These are phyloP conservation scores for Arothron firmamentum DNA, from an alignment of 2,113 vertebrate genomes.

Conservation along the genomic window DNA sequence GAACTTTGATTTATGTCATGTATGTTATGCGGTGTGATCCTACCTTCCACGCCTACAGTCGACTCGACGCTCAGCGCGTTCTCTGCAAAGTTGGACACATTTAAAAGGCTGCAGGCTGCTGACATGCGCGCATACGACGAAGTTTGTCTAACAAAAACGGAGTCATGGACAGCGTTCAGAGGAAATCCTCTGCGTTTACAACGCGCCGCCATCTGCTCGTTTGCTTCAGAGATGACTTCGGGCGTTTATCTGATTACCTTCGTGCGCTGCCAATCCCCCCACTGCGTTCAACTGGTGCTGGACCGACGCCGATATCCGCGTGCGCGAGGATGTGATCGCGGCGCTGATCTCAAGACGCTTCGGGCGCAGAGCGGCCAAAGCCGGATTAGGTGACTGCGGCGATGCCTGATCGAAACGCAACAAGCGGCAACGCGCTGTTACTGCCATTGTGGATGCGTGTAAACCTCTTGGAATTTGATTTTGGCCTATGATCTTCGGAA, in stretches of 20 bases:
- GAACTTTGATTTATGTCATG: conserved; percentile 18
- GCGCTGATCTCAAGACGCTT: conserved; percentile 1
- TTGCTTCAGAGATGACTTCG: conserved; percentile 23
- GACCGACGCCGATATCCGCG: not conserved
- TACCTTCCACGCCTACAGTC: conserved; percentile 43
- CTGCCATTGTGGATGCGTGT: not conserved
- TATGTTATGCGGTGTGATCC: conserved; percentile 19
- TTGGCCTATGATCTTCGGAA: no score
- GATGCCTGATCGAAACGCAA: not conserved
- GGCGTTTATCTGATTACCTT: conserved; percentile 50
- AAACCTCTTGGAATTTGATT: no score
- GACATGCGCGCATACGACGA: conserved; percentile 8
- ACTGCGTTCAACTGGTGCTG: conserved; percentile 13
- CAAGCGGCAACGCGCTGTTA: not conserved
- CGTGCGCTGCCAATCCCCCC: conserved; percentile 46
- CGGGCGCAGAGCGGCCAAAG: not conserved
- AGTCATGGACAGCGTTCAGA: conserved; percentile 15
- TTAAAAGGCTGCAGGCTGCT: conserved; percentile 11
- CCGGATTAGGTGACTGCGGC: not conserved
- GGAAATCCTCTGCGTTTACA: not conserved
- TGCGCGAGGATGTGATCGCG: not conserved
- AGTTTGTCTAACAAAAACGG: conserved; percentile 30
- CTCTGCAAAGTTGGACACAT: conserved; percentile 26
- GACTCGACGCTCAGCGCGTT: conserved; percentile 31
- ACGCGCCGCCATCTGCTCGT: not conserved